Evolutionary conservation across 1,140 invertebrate genomes (phyloP).

Genomic region (Orchestia grillus): DNA sequence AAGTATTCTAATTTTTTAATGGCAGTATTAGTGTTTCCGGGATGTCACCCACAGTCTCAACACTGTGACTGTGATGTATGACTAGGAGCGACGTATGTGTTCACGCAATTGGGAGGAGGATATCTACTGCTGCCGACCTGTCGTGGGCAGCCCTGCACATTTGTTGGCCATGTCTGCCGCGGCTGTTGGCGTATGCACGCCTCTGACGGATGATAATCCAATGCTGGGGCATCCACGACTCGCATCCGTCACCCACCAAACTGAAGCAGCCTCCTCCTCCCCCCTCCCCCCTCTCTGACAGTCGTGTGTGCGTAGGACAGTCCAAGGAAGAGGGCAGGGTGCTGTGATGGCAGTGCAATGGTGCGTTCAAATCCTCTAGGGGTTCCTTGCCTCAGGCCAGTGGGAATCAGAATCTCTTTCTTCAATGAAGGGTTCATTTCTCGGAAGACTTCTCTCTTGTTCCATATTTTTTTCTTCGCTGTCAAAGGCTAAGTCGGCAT

Average conservation of each 20-base stretch:
- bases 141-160: not conserved
- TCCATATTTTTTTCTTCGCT: not conserved
- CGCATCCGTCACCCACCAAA: not conserved
- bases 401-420: not conserved
- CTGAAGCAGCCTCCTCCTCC: not conserved
- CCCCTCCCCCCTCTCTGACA: not conserved
- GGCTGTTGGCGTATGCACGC: slow-evolving; percentile 11
- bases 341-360: not conserved
- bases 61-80: not conserved
- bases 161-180: not conserved
- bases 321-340: not conserved
- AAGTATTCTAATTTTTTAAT: not conserved
- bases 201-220: slow-evolving; percentile 32
- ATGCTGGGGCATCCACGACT: not conserved
- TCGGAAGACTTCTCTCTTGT: not conserved
- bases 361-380: not conserved
- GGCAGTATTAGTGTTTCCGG: not conserved
- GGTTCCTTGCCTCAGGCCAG: not conserved
- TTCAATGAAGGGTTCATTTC: not conserved
- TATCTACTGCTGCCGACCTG: not conserved
- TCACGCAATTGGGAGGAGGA: not conserved
- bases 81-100: not conserved
- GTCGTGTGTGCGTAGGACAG: not conserved
- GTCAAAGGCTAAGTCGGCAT: not conserved
- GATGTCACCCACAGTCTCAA: no score